Conservation (phyloP, 2,113 vertebrate genomes). For the Irena cyanogastra region DNA sequence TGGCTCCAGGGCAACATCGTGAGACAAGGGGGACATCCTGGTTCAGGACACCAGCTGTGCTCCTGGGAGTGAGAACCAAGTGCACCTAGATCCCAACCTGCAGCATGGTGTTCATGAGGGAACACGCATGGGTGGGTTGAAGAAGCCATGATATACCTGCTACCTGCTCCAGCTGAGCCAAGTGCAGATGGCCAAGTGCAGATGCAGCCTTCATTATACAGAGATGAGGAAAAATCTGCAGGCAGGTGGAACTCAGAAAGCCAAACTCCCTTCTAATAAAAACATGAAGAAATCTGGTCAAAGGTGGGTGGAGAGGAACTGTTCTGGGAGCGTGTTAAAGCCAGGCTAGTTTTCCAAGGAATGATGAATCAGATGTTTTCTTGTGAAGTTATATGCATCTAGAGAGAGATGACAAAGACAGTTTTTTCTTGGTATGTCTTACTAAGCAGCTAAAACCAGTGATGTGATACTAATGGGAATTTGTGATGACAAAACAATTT, state of each 20-base stretch:
- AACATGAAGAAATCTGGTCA: background rate
- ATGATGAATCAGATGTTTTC: background rate
- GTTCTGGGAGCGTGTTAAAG: background rate
- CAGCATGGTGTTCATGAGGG: background rate
- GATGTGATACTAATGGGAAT: background rate
- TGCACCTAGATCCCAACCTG: background rate
- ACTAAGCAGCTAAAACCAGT: background rate
- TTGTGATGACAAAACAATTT: background rate
- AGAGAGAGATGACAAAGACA: background rate
- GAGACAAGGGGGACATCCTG: background rate
- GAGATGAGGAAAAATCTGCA: background rate
- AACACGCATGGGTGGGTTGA: accelerated
- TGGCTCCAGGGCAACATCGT: background rate
- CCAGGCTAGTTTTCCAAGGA: background rate
- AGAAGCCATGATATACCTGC: background rate
- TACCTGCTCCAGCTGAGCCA: background rate
- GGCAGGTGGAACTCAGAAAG: background rate
- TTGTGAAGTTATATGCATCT: background rate
- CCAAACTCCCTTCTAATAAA: background rate
- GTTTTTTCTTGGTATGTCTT: background rate
- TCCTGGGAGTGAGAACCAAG: background rate
- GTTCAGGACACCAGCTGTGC: background rate
- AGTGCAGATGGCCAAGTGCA: background rate
- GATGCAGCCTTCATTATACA: background rate
- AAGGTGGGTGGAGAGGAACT: background rate